Evolutionary conservation across 2,113 vertebrate species (phyloP).

Genomic region (Lophotis ruficrista): DNA sequence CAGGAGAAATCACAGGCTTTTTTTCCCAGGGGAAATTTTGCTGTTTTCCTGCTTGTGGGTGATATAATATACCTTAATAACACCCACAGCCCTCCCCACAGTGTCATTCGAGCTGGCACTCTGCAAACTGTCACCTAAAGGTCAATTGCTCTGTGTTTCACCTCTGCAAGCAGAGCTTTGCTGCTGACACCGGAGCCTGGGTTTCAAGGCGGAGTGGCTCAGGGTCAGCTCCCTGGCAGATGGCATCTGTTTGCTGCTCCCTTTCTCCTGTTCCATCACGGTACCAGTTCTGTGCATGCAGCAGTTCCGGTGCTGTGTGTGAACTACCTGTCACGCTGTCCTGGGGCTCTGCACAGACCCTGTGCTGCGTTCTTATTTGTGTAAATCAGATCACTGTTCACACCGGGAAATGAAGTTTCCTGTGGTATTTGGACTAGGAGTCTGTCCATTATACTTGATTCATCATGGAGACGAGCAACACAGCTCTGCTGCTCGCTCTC

Average conservation of each 20-base stretch:
- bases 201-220: background rate
- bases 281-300: background rate
- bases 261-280: background rate
- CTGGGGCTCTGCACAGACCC: background rate
- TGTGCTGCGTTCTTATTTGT: background rate
- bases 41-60: background rate
- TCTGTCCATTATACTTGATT: accelerated
- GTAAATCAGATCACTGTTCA: background rate
- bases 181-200: background rate
- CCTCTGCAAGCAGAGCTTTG: background rate
- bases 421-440: background rate
- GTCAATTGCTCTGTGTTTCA: background rate
- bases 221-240: slow-evolving; percentile 44
- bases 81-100: background rate
- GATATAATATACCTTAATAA: background rate
- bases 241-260: background rate
- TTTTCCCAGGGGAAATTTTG: background rate
- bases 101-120: background rate
- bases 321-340: accelerated
- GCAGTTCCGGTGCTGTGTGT: background rate
- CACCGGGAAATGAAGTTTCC: background rate
- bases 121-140: background rate
- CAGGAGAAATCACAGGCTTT: background rate
- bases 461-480: background rate
- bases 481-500: background rate